Conservation (phyloP, 2,888 invertebrate genomes). For the Caenorhabditis sinica region DNA sequence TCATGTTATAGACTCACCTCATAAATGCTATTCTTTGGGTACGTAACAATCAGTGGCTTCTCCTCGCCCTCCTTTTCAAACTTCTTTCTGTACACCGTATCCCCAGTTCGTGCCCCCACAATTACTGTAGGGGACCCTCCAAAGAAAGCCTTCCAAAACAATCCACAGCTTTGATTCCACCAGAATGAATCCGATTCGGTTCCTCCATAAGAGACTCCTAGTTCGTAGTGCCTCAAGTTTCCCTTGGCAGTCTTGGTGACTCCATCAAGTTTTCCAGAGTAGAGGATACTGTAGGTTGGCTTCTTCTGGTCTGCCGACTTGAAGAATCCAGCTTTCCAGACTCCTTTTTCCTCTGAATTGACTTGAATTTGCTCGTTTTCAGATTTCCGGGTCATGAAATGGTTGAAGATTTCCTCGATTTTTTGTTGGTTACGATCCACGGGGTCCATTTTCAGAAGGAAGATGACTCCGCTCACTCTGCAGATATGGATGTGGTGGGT, state of each 20-base stretch:
- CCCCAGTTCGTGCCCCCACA: conserved; percentile 20
- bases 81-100: conserved; percentile 10
- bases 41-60: neutral
- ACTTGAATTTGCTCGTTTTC: neutral
- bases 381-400: conserved; percentile 15
- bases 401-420: neutral
- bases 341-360: neutral
- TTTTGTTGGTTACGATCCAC: neutral
- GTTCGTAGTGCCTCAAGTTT: conserved; percentile 7
- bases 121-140: conserved; percentile 21
- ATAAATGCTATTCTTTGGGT: conserved; percentile 18
- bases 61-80: too few relatives aligned
- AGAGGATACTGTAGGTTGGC: conserved; percentile 1
- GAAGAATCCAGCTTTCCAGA: neutral
- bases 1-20: neutral
- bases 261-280: conserved; percentile 21
- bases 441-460: neutral
- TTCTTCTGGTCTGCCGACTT: neutral
- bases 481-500: neutral
- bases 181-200: neutral
- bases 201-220: conserved; percentile 17
- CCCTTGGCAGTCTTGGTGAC: neutral
- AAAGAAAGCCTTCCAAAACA: conserved; percentile 21
- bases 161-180: neutral
- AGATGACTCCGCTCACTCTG: conserved; percentile 6